Evolutionary conservation across 53 echinoderm and acorn worm genomes (phyloP).

Genomic region (Hippasteria phrygiana): DNA sequence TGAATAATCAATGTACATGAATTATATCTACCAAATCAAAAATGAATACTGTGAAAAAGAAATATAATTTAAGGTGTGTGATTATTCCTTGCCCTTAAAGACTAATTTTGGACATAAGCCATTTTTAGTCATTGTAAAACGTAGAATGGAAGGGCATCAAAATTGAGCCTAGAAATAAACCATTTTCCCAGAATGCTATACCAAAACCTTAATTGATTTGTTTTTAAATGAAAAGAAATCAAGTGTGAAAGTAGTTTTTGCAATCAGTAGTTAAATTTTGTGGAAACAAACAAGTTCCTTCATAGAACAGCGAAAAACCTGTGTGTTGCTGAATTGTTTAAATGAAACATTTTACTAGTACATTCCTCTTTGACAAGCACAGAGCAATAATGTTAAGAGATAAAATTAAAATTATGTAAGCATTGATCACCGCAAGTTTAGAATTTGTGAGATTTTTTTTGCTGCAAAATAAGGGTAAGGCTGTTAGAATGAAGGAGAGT

Average conservation of each 20-base stretch:
- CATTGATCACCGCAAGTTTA: neutral
- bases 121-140: constrained; percentile 12
- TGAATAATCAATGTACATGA: constrained; percentile 52
- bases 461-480: neutral
- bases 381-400: neutral
- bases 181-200: neutral
- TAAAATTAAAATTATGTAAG: neutral
- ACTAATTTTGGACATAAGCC: neutral
- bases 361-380: neutral
- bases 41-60: neutral
- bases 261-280: neutral
- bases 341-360: neutral
- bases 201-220: neutral
- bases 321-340: constrained; percentile 11
- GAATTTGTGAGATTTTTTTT: neutral
- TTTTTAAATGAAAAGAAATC: neutral
- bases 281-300: neutral
- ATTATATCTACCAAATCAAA: constrained; percentile 34
- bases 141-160: neutral
- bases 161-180: neutral
- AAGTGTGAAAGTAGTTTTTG: too few relatives aligned
- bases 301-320: neutral
- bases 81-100: constrained; percentile 38
- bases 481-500: too few relatives aligned
- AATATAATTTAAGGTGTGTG: constrained; percentile 43